Evolutionary conservation across 2,113 vertebrate species (phyloP).

Genomic region (Lycocorax pyrrhopterus): DNA sequence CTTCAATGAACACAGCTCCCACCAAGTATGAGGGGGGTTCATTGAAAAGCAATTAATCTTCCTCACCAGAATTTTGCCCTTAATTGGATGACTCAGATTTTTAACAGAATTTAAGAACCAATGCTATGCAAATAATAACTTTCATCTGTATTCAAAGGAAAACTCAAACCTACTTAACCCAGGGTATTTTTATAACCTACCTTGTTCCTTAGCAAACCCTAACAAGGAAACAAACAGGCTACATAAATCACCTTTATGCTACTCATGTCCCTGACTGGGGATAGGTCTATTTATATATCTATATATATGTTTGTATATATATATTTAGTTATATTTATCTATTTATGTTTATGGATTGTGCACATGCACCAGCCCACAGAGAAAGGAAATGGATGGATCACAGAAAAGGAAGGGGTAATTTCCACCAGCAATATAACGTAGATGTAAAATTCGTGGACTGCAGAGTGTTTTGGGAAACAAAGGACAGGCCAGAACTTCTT

Average conservation of each 20-base stretch:
- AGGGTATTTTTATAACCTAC: not conserved
- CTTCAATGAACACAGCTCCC: not conserved
- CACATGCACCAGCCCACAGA: not conserved
- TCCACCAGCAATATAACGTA: not conserved
- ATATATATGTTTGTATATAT: rapidly evolving
- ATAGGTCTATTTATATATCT: not conserved
- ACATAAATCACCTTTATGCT: not conserved
- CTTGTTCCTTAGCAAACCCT: not conserved
- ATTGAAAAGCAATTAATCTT: not conserved
- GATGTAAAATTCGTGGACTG: not conserved
- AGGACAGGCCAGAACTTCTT: not conserved
- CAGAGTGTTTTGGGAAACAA: not conserved
- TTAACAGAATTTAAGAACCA: not conserved
- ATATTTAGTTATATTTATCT: not conserved
- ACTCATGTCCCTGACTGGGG: not conserved
- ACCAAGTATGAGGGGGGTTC: not conserved
- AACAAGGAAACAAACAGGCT: not conserved
- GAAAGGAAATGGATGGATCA: not conserved
- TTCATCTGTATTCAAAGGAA: not conserved
- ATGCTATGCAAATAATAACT: not conserved
- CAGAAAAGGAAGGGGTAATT: not conserved
- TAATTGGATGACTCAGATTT: not conserved
- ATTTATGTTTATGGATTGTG: not conserved
- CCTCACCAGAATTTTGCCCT: not conserved
- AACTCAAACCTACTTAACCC: not conserved